A percentile compares a stretch with the other conserved stretches of the same genome.
These are phyloP conservation scores for Vanacampus margaritifer DNA, from an alignment of 2,113 vertebrate genomes.

Conservation along the genomic window DNA sequence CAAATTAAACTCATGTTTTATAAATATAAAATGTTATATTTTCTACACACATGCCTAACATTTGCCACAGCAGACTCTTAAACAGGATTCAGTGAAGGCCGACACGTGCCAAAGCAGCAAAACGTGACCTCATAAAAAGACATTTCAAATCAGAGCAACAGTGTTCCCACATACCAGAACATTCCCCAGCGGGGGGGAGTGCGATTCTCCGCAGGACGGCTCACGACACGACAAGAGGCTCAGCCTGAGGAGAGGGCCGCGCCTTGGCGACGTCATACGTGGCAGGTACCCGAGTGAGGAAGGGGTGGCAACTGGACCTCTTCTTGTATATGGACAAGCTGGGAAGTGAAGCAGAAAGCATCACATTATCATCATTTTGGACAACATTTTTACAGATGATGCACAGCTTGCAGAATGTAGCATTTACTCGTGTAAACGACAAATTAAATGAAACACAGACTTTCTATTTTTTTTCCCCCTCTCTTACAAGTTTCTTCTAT, in stretches of 20 bases:
- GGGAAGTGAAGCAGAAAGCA: neutral
- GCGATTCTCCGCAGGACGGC: conserved; percentile 38
- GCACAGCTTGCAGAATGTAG: neutral
- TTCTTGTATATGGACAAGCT: conserved; percentile 31
- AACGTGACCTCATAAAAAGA: conserved; percentile 39
- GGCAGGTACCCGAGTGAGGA: too few relatives aligned
- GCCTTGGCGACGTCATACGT: conserved; percentile 13
- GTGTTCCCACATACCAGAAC: conserved; percentile 40
- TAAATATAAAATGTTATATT: neutral
- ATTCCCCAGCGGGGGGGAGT: conserved; percentile 33
- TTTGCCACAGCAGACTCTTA: neutral
- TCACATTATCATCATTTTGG: neutral
- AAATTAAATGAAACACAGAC: too few relatives aligned
- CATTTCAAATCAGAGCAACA: too few relatives aligned
- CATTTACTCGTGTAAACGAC: neutral
- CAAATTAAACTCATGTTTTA: too few relatives aligned
- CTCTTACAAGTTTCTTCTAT: too few relatives aligned
- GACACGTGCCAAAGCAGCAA: conserved; percentile 31
- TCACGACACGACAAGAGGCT: conserved; percentile 41
- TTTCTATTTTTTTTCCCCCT: too few relatives aligned
- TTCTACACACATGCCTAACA: neutral
- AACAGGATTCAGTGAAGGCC: conserved; percentile 42
- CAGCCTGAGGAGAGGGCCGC: conserved; percentile 28
- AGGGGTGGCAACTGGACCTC: neutral
- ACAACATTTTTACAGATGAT: neutral